A percentile compares a stretch with the other conserved stretches of the same genome.
Conservation (phyloP, 2,888 invertebrate genomes). For the Boloria euphrosyne region DNA sequence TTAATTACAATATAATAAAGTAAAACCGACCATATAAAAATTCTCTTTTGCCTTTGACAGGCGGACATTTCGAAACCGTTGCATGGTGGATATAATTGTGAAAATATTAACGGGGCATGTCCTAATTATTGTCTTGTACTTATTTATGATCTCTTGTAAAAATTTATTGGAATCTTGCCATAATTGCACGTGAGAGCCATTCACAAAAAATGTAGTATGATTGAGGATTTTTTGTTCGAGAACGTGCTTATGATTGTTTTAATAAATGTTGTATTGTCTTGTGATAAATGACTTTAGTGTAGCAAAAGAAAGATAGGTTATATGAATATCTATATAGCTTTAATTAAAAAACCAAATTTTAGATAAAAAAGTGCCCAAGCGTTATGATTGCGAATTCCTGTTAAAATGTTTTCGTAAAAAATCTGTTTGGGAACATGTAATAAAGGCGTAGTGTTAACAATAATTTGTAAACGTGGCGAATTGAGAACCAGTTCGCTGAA, state of each 20-base stretch:
- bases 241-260: constrained; percentile 4
- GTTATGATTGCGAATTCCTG: too few species aligned
- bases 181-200: constrained; percentile 20
- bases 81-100: constrained; percentile 14
- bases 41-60: constrained; percentile 48
- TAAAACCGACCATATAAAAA: constrained; percentile 52
- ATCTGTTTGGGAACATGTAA: background rate
- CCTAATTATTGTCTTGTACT: constrained; percentile 36
- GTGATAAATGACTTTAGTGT: background rate
- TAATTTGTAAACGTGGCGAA: background rate
- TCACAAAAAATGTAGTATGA: constrained; percentile 13
- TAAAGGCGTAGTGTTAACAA: background rate
- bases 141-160: constrained; percentile 36
- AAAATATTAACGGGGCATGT: constrained; percentile 23
- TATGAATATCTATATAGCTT: too few species aligned
- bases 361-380: too few species aligned
- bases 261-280: constrained; percentile 18
- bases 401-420: too few species aligned
- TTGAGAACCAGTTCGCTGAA: constrained; percentile 4
- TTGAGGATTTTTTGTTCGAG: constrained; percentile 15
- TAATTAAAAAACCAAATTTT: too few species aligned
- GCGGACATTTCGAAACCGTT: constrained; percentile 41
- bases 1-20: constrained; percentile 68
- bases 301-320: background rate
- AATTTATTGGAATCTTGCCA: constrained; percentile 30